Evolutionary conservation across 2,113 vertebrate species (phyloP), one percentile per base, ranked within the genome.

Genomic region (Misgurnus mizolepis): DNA sequence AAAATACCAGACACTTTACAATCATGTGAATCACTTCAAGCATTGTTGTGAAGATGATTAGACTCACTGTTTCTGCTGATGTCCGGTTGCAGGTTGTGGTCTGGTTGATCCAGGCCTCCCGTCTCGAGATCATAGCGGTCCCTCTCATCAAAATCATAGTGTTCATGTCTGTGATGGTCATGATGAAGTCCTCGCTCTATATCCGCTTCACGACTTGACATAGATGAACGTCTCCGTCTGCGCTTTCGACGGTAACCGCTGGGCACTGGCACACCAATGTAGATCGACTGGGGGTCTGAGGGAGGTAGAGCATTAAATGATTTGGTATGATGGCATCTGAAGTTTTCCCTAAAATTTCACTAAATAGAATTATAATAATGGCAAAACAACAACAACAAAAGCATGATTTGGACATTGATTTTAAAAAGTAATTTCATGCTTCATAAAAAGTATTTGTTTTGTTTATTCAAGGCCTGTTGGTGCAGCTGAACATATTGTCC

Each of bases 191-290:
- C 88, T 39, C 87, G 81, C 74, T 93, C 95, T n/a, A 83, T 17
- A 5, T 87, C 92, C 0, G 80, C 82, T 3, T 96, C 95, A 0
- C 86, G 90, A 82, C 91, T 94, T 0, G 91, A 89, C 6, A 83
- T 64, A 0, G 94, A 85, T 12, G 80, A 94, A 9, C 93, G 85
- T 70, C 95, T 93, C 76, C 93, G 90, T 11, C 95, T 91, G 64
- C 94, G 91, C 41, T 96, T 98, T 34, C 96, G 92, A 2, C 94
- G 91, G 86, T 93, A 91, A 6, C 94, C 95, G 4, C 90, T 89
- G 0, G 96, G 92, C 15, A 94, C 93, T 0, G 97, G 96, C 70
- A 98, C 94, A 3, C 98, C 96, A 0, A 96, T 95, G 85, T 95
- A 96, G 87, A 98, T 92, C 79, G 96, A 95, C 84, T 94, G 95